These are phyloP conservation scores for Struthio camelus DNA, from an alignment of 2,113 vertebrate species.

Conservation along the genomic window DNA sequence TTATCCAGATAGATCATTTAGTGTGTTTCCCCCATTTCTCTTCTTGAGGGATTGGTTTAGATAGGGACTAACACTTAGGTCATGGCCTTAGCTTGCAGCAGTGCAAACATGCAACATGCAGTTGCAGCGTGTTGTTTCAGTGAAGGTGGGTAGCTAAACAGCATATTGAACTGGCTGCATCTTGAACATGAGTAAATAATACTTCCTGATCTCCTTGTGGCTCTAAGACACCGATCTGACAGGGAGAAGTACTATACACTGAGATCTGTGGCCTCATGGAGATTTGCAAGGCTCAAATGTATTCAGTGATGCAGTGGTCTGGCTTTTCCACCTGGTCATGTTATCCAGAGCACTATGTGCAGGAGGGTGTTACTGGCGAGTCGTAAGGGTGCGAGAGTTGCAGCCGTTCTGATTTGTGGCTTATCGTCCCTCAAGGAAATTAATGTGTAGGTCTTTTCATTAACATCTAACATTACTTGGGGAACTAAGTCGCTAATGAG, in stretches of 20 bases:
- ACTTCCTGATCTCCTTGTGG: background rate
- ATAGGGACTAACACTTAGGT: fast-evolving
- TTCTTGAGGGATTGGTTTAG: background rate
- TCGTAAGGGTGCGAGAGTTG: background rate
- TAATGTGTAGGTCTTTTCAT: background rate
- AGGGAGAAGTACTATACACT: background rate
- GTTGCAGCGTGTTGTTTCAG: background rate
- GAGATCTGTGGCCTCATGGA: fast-evolving
- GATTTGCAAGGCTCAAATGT: background rate
- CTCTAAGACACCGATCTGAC: background rate
- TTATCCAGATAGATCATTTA: background rate
- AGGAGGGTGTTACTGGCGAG: background rate
- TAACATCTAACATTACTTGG: background rate
- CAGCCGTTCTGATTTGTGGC: background rate
- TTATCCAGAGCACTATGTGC: background rate
- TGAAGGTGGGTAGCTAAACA: background rate
- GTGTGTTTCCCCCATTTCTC: background rate
- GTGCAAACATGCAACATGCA: background rate
- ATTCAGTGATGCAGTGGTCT: background rate
- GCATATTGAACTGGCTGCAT: background rate
- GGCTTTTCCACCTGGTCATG: background rate
- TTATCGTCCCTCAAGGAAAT: background rate
- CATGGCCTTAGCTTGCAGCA: background rate
- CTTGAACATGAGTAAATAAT: background rate
- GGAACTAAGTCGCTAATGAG: background rate